Evolutionary conservation across 2,888 invertebrate genomes (phyloP).

Genomic region (Sthenelais limicola): DNA sequence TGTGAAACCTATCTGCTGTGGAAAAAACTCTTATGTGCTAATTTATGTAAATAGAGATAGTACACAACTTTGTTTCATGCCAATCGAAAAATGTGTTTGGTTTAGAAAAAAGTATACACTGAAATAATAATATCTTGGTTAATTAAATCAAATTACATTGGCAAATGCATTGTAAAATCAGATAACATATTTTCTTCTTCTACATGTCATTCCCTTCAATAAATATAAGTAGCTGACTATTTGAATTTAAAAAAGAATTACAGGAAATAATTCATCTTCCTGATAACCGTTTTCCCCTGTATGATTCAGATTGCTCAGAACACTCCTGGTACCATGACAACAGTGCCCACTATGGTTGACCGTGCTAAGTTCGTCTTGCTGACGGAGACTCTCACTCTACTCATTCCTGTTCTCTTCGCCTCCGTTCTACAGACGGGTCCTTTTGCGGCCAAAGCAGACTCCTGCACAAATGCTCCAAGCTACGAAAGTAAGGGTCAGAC

Average conservation of each 20-base stretch:
- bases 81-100: too few relatives aligned
- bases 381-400: conserved; percentile 62
- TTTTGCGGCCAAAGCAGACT: conserved; percentile 32
- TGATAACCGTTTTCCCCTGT: background rate
- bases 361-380: conserved; percentile 64
- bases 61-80: too few relatives aligned
- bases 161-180: too few relatives aligned
- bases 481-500: background rate
- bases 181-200: too few relatives aligned
- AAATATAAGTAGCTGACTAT: too few relatives aligned
- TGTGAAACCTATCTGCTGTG: background rate
- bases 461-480: background rate
- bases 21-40: background rate
- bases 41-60: background rate
- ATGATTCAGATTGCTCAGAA: conserved; percentile 21
- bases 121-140: too few relatives aligned
- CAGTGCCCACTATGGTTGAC: conserved; percentile 57
- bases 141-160: too few relatives aligned
- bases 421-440: conserved; percentile 67
- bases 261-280: too few relatives aligned
- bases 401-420: conserved; percentile 69
- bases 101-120: too few relatives aligned
- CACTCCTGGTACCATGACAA: background rate
- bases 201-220: too few relatives aligned
- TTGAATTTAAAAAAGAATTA: too few relatives aligned